Conservation (phyloP, 2,113 vertebrate genomes). For the Falcunculus frontatus region DNA sequence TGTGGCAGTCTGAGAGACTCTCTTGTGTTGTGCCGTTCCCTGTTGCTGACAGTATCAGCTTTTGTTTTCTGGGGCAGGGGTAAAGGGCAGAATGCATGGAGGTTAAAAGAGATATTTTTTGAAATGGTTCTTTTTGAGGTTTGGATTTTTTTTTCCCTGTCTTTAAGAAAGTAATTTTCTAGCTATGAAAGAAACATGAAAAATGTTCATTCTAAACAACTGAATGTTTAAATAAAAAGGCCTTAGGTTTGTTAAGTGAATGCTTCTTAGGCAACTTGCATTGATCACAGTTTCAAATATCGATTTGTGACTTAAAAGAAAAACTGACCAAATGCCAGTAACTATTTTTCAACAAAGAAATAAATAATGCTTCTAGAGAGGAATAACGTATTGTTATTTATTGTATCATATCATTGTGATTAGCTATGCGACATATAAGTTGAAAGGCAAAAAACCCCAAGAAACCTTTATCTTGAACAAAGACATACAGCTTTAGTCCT, state of each 20-base stretch:
- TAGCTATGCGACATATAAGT: neutral
- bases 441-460: neutral
- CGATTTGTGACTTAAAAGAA: neutral
- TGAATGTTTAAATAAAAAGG: neutral
- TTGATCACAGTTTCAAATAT: neutral
- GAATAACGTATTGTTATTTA: neutral
- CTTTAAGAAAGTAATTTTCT: neutral
- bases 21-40: neutral
- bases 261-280: neutral
- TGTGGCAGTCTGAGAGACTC: accelerated
- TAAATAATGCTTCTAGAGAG: neutral
- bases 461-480: neutral
- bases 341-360: neutral
- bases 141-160: neutral
- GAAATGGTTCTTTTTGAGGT: neutral
- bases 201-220: neutral
- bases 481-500: slow-evolving; percentile 5
- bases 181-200: neutral
- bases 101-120: neutral
- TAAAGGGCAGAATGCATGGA: neutral
- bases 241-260: neutral
- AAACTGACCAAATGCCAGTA: neutral
- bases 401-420: neutral
- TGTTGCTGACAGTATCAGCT: neutral
- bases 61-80: neutral